These are phyloP conservation scores for Hippoglossus stenolepis DNA, from an alignment of 2,113 vertebrate genomes.

Conservation along the genomic window DNA sequence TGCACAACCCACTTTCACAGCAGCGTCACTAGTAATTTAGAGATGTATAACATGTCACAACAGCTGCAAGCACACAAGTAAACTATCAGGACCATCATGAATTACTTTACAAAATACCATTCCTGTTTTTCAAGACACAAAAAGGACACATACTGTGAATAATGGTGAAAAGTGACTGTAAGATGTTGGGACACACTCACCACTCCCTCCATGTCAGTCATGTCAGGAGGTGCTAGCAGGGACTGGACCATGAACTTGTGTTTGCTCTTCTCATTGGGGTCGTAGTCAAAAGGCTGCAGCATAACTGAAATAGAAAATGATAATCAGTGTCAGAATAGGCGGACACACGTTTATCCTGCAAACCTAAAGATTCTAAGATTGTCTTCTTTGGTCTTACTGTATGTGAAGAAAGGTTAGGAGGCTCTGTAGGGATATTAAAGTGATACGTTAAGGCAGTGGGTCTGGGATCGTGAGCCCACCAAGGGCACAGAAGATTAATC, in stretches of 20 bases:
- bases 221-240: conserved; percentile 94
- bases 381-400: too few species aligned
- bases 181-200: conserved; percentile 84
- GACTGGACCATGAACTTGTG: conserved; percentile 99
- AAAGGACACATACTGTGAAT: neutral
- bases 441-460: too few species aligned
- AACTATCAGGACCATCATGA: too few species aligned
- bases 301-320: conserved; percentile 90
- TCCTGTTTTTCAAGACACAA: neutral
- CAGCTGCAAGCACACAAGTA: neutral
- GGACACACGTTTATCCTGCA: too few species aligned
- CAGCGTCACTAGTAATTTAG: too few species aligned
- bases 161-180: neutral
- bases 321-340: neutral
- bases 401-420: too few species aligned
- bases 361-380: too few species aligned
- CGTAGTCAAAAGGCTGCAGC: conserved; percentile 99
- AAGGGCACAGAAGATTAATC: neutral
- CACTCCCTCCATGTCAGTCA: conserved; percentile 98
- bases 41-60: too few species aligned
- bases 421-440: too few species aligned
- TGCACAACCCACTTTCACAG: too few species aligned
- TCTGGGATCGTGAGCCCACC: neutral
- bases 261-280: conserved; percentile 99
- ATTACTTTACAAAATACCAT: neutral